These are phyloP conservation scores for Lates calcarifer DNA, from an alignment of 2,113 vertebrate genomes.

Conservation along the genomic window DNA sequence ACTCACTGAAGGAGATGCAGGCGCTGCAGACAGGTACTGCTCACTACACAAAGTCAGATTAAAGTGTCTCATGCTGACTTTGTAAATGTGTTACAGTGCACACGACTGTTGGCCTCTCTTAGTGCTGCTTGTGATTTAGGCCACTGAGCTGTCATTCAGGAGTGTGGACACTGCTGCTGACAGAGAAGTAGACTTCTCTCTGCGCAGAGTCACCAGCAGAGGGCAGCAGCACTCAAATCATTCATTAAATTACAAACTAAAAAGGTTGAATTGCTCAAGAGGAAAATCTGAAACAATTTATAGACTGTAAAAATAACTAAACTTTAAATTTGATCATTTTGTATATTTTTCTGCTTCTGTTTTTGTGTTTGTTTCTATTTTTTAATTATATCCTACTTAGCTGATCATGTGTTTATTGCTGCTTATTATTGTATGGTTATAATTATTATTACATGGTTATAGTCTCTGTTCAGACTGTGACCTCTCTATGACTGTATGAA, in stretches of 20 bases:
- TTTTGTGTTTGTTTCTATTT: background rate
- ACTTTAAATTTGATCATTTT: background rate
- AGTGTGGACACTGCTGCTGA: background rate
- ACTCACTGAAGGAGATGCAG: constrained; percentile 96
- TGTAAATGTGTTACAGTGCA: background rate
- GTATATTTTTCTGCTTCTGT: background rate
- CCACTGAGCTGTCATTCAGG: background rate
- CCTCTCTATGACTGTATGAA: background rate
- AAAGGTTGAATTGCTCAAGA: background rate
- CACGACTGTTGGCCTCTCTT: background rate
- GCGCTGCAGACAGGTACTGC: constrained; percentile 94
- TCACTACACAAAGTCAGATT: background rate
- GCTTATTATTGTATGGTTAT: background rate
- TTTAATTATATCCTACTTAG: no score
- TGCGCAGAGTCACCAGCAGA: constrained; percentile 52
- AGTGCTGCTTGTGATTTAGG: background rate
- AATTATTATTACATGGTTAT: background rate
- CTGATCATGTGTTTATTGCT: background rate
- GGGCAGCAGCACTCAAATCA: constrained; percentile 40
- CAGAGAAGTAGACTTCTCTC: no score
- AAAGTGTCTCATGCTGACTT: background rate
- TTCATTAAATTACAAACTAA: background rate
- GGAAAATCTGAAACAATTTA: background rate
- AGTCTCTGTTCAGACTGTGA: background rate
- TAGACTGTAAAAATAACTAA: background rate